These are phyloP conservation scores for Heteropelma amictum DNA, from an alignment of 2,888 invertebrate species.

Conservation along the genomic window DNA sequence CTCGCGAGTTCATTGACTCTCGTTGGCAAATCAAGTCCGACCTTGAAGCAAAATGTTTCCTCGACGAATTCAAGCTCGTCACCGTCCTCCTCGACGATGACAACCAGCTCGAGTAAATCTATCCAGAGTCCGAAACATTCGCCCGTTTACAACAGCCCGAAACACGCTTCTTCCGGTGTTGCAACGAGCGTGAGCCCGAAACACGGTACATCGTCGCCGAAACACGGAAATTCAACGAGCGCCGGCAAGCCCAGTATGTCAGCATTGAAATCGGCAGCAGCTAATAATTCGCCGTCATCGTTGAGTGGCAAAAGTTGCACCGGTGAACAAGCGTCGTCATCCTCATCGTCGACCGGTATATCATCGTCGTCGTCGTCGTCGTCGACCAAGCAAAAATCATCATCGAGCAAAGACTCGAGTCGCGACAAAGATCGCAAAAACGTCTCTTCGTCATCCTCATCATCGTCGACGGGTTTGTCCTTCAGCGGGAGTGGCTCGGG, in stretches of 20 bases:
- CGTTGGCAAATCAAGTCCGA: conserved; percentile 81
- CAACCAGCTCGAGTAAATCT: conserved; percentile 80
- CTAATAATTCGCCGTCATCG: conserved; percentile 80
- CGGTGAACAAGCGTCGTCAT: conserved; percentile 33
- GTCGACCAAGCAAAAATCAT: conserved; percentile 62
- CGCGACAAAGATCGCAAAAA: conserved; percentile 78
- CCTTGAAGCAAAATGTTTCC: conserved; percentile 60
- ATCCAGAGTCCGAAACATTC: conserved; percentile 87
- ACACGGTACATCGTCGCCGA: conserved; percentile 88
- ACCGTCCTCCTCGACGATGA: conserved; percentile 77
- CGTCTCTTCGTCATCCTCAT: conserved; percentile 66
- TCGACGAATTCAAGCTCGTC: conserved; percentile 78
- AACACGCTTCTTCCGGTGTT: conserved; percentile 82
- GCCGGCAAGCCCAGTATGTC: conserved; percentile 95
- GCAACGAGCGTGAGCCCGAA: conserved; percentile 87
- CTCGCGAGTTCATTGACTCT: conserved; percentile 83
- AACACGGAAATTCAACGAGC: conserved; percentile 84
- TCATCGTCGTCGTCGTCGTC: conserved; percentile 66
- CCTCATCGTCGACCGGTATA: conserved; percentile 52
- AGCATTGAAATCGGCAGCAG: conserved; percentile 87
- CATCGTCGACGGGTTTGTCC: conserved; percentile 56
- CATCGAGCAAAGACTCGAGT: conserved; percentile 62
- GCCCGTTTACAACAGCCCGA: conserved; percentile 86
- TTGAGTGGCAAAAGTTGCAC: conserved; percentile 76
- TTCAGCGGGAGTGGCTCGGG: conserved; percentile 78